Base-by-base conservation (phyloP, 2,797 vertebrate species). In the Characodon lateralis region DNA sequence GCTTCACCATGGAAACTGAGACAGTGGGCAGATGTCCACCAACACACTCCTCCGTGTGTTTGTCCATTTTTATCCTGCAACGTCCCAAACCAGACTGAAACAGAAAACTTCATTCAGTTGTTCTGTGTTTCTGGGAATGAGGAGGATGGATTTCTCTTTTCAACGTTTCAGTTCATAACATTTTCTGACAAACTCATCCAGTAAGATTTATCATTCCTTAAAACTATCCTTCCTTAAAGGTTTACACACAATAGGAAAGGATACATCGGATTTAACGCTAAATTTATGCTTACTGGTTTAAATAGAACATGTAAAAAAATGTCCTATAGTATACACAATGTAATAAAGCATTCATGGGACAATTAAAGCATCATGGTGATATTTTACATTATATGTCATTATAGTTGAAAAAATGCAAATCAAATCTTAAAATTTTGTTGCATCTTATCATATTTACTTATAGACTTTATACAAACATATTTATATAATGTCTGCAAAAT, bases 1-100 rank as follows among this genome's bases (percentile, higher is more conserved):
- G 61, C 51, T 39, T 76, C 58, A 5, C 79, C 79, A 74, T 84
- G 79, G 87, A 82, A 82, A 85, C 81, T 3, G 18, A 73, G 65
- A 18, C 10, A 5, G 61, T 14, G 70, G 55, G 78, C 80, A 74
- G 28, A 46, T 35, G 28, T 63, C 82, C 80, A 65, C 77, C 74
- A 35, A 83, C 78, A 68, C 59, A 48, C 76, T 65, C 71, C 48
- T 77, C 59, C 46, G 0, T 41, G 26, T 56, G n/a, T 51, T 61
- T 12, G 35, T 74, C 71, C 50, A 63, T 63, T 70, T 74, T 74
- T 69, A 70, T 78, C 75, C 71, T 63, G 71, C 69, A 73, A 51
- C 5, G 51, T 46, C 43, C 43, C 50, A 48, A 46, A 20, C 20
- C 35, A 41, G 35, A 55, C 26, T 12, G 22, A 59, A 68, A 7